These are phyloP conservation scores for Scelioninae gen. 1 DNA, from an alignment of 2,888 invertebrate species.

Conservation along the genomic window DNA sequence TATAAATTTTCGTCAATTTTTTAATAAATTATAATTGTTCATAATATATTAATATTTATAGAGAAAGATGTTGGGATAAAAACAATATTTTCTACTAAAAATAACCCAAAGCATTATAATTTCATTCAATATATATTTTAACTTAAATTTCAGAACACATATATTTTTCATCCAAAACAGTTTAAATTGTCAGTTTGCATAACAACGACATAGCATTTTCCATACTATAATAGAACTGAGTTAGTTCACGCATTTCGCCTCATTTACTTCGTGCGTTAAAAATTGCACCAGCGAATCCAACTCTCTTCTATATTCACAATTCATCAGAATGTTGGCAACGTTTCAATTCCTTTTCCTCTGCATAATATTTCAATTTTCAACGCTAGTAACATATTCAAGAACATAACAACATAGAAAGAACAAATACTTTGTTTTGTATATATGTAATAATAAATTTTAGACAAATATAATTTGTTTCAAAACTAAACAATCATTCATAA, in stretches of 20 bases:
- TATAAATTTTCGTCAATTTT: no score
- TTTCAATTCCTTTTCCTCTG: conserved; percentile 22
- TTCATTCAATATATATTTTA: no score
- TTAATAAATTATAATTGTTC: no score
- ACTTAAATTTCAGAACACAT: no score
- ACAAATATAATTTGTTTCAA: no score
- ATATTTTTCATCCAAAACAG: neutral
- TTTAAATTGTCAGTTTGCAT: neutral
- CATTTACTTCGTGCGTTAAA: conserved; percentile 37
- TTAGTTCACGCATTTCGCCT: conserved; percentile 23
- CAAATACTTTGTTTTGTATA: no score
- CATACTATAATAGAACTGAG: conserved; percentile 10
- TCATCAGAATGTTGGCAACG: conserved; percentile 30
- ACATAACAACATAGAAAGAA: neutral
- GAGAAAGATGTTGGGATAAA: no score
- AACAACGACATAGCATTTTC: neutral
- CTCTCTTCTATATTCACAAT: conserved; percentile 23
- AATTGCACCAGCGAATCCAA: conserved; percentile 14
- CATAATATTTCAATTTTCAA: conserved; percentile 34
- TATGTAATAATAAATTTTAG: no score
- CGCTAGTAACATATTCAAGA: neutral
- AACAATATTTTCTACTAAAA: no score
- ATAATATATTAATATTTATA: no score
- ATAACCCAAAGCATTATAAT: no score
- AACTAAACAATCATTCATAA: no score